Conservation (phyloP, 1,140 invertebrate genomes). For the Philopotamus ludificatus region DNA sequence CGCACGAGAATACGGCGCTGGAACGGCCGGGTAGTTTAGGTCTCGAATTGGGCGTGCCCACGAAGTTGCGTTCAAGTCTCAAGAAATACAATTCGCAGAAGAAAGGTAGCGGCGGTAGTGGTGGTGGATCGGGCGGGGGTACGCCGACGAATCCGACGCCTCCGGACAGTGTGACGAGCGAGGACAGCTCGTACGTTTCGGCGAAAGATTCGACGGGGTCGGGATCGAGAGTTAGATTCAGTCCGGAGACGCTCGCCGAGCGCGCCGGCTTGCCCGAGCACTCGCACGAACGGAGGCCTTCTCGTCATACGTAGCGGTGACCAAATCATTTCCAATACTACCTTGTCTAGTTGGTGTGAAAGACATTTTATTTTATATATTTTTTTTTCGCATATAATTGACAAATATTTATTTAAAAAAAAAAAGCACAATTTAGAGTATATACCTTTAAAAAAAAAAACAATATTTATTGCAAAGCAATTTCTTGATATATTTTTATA, state of each 20-base stretch:
- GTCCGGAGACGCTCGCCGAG: conserved; percentile 67
- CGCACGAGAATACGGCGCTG: conserved; percentile 48
- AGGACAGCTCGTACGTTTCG: conserved; percentile 81
- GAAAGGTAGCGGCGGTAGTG: conserved; percentile 58
- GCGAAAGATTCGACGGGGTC: conserved; percentile 71
- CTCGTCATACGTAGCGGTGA: conserved; percentile 54
- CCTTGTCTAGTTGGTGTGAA: conserved; percentile 49
- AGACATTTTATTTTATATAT: not conserved
- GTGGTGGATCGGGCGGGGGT: conserved; percentile 64
- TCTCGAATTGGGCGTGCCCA: conserved; percentile 56
- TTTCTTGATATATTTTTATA: too few relatives aligned
- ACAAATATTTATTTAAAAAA: too few relatives aligned
- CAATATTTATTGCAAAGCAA: too few relatives aligned
- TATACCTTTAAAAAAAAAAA: too few relatives aligned
- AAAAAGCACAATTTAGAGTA: too few relatives aligned
- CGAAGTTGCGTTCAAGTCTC: conserved; percentile 72
- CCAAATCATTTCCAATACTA: conserved; percentile 53
- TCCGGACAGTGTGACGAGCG: conserved; percentile 78
- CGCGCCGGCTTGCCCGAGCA: conserved; percentile 28
- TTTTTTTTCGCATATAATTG: too few relatives aligned
- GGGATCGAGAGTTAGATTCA: conserved; percentile 75
- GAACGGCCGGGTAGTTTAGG: conserved; percentile 74
- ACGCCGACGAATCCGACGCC: conserved; percentile 83
- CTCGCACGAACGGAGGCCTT: conserved; percentile 44
- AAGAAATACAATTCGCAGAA: conserved; percentile 67